These are phyloP conservation scores for Leptopilina drosophilae DNA, from an alignment of 2,888 invertebrate genomes.

Conservation along the genomic window DNA sequence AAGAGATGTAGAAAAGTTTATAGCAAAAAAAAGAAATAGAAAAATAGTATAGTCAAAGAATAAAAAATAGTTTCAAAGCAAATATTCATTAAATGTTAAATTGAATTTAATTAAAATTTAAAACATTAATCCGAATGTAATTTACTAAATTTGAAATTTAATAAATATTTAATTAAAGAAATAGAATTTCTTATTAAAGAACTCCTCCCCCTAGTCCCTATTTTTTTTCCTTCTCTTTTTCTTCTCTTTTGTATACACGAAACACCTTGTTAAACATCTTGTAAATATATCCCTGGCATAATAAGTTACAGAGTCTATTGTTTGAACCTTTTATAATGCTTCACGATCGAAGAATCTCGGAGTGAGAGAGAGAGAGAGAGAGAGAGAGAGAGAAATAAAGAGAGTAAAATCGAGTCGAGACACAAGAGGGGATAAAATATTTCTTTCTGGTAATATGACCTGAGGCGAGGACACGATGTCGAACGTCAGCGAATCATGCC, in stretches of 20 bases:
- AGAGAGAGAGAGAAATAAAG: too few species aligned
- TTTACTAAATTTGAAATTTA: too few species aligned
- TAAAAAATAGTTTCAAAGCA: too few species aligned
- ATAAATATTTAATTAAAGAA: neutral
- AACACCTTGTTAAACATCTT: slow-evolving; percentile 32
- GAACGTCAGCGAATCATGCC: slow-evolving; percentile 40
- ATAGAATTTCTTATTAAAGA: neutral
- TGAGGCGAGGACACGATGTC: slow-evolving; percentile 37
- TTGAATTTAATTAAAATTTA: too few species aligned
- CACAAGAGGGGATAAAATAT: slow-evolving; percentile 30
- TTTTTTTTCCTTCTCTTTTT: neutral
- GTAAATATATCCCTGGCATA: slow-evolving; percentile 12
- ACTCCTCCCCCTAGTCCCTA: neutral
- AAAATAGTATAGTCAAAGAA: too few species aligned
- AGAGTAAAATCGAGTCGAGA: slow-evolving; percentile 18
- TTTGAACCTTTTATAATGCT: slow-evolving; percentile 30
- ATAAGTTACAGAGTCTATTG: slow-evolving; percentile 16
- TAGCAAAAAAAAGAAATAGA: too few species aligned
- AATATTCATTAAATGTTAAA: too few species aligned
- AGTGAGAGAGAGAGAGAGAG: neutral
- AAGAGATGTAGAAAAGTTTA: too few species aligned
- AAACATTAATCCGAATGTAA: too few species aligned
- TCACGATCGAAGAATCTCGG: slow-evolving; percentile 19
- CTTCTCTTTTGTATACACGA: neutral
- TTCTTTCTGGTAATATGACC: slow-evolving; percentile 40